Base-by-base conservation (phyloP, 2,113 vertebrate species). In the Plecotus auritus region DNA sequence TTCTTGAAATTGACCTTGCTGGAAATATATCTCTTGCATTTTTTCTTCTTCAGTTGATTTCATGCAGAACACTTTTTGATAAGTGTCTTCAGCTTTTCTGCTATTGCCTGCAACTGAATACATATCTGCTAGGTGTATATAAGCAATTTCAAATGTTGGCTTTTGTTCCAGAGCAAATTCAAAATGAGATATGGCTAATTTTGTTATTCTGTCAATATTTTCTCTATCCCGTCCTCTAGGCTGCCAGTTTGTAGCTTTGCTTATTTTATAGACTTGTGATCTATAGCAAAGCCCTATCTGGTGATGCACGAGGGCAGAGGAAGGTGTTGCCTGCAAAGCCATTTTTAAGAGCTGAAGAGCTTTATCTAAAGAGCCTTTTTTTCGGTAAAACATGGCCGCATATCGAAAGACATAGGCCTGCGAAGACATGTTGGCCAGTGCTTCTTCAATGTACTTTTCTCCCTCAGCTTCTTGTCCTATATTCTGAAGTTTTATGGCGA, bases 331-430 rank as follows among this genome's bases (percentile, higher is more conserved):
- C 45, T 3, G 4, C 51, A 99, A 70, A 61, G 98, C 98, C 83
- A 9, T 97, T 18, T 95, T 14, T 77, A 98, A 96, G 89, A 98
- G 17, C 0, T 45, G 0, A 26, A 98, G 2, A 45, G 98, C 97
- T 91, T 96, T 96, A 14, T 98, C 49, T 20, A 90, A 0, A 10
- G 69, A 2, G 20, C 91, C 70, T 90, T 97, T 98, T 59, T 5
- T 98, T 91, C 98, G 96, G 92, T 99, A 99, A 97, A 98, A 99
- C n/a, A 83, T 98, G 37, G 97, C 98, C 7, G 98, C 98, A 7
- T 99, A 97, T 7, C 98, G 95, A 61, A 98, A 97, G 22, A 98
- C 66, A 5, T 98, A 88, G n/a, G 97, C 95, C 32, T 97, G 37
- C 12, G 96, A 90, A 13, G 98, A 98, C 14, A 30, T 96, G 85